Conservation (phyloP, 2,797 vertebrate genomes). For the Esox masquinongy region DNA sequence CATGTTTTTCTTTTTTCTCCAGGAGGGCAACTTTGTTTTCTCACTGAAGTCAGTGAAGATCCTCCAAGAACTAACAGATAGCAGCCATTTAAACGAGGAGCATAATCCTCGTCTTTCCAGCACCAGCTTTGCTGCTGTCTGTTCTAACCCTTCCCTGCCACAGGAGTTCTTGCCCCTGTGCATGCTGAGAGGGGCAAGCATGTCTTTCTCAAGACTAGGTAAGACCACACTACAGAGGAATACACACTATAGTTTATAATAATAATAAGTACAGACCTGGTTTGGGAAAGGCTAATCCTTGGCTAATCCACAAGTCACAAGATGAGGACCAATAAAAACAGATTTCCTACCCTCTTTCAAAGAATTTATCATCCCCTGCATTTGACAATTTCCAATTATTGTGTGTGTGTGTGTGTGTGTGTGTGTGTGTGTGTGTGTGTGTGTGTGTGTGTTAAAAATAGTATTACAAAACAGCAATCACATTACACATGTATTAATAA, state of each 20-base stretch:
- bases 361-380: no score
- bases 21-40: constrained; percentile 76
- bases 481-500: no score
- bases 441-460: no score
- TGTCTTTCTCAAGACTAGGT: constrained; percentile 73
- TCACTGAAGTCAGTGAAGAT: constrained; percentile 72
- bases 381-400: no score
- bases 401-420: no score
- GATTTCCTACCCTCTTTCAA: no score
- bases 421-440: no score
- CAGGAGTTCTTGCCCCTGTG: constrained; percentile 74
- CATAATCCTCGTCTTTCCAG: constrained; percentile 58
- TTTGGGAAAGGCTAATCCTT: no score
- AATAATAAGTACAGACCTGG: no score
- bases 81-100: constrained; percentile 7
- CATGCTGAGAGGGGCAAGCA: constrained; percentile 55
- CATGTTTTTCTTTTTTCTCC: constrained; percentile 10
- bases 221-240: constrained; percentile 13
- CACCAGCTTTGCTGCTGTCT: constrained; percentile 54
- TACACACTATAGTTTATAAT: neutral
- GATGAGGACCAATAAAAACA: no score
- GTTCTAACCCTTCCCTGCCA: constrained; percentile 71
- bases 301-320: no score
- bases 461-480: no score
- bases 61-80: constrained; percentile 65